Conservation (phyloP, 2,113 vertebrate genomes). For the Eurystomus gularis region DNA sequence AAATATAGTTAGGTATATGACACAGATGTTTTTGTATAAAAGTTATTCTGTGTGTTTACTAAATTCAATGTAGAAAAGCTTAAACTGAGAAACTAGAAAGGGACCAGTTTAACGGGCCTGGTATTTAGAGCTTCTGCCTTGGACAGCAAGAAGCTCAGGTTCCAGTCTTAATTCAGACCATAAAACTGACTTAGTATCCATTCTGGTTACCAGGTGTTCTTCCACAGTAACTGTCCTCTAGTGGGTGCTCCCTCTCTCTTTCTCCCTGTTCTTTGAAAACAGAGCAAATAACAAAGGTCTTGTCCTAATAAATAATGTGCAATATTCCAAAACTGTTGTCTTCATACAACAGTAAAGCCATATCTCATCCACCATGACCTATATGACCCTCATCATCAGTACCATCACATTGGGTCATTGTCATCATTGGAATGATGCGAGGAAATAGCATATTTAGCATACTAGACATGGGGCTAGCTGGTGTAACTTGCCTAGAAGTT, state of each 20-base stretch:
- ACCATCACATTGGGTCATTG: background rate
- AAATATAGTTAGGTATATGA: background rate
- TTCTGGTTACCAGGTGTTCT: background rate
- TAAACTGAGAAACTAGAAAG: background rate
- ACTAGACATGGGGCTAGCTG: background rate
- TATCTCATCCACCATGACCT: background rate
- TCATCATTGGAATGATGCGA: background rate
- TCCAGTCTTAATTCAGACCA: background rate
- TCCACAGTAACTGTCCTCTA: background rate
- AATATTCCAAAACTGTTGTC: background rate
- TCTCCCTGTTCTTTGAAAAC: background rate
- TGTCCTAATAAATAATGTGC: background rate
- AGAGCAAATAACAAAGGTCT: background rate
- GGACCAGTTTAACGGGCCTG: background rate
- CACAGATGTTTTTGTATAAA: background rate
- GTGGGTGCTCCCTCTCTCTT: accelerated
- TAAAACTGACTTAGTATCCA: background rate
- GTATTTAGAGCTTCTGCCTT: background rate
- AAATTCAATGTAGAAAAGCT: background rate
- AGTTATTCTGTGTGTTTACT: background rate
- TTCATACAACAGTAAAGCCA: background rate
- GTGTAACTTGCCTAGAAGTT: background rate
- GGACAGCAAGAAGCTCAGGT: background rate
- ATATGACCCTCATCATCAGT: background rate
- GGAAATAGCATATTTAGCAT: background rate